Conservation (phyloP, 2,888 invertebrate species). For the Meloe dianella region DNA sequence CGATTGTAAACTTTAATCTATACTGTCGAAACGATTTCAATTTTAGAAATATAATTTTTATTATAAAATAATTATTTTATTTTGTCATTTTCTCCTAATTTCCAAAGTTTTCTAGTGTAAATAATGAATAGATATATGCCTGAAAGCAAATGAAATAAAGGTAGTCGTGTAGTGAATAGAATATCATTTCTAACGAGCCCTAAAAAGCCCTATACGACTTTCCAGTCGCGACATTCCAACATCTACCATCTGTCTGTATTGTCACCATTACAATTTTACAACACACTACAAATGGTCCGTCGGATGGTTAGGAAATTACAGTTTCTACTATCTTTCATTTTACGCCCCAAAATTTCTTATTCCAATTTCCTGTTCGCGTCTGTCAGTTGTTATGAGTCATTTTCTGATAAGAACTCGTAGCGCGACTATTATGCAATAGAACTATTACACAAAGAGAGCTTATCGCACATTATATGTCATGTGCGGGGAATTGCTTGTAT, state of each 20-base stretch:
- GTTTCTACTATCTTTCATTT: conserved; percentile 77
- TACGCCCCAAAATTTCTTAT: conserved; percentile 80
- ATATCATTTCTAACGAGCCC: conserved; percentile 47
- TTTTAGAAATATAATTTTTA: neutral
- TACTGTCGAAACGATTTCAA: neutral
- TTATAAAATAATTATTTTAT: too few relatives aligned
- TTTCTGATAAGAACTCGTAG: conserved; percentile 71
- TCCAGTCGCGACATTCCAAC: conserved; percentile 42
- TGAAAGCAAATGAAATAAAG: conserved; percentile 35
- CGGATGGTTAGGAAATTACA: conserved; percentile 70
- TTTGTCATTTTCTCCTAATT: too few relatives aligned
- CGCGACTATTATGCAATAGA: conserved; percentile 62
- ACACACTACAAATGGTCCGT: conserved; percentile 52
- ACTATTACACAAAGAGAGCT: conserved; percentile 61
- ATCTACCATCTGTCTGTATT: conserved; percentile 24
- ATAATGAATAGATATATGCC: neutral
- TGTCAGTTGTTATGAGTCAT: conserved; percentile 73
- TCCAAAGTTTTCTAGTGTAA: too few relatives aligned
- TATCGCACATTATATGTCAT: conserved; percentile 61
- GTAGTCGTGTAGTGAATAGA: conserved; percentile 52
- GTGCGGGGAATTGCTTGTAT: conserved; percentile 56
- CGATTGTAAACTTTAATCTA: conserved; percentile 8
- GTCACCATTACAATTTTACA: conserved; percentile 33
- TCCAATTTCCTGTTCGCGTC: conserved; percentile 70
- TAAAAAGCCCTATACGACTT: conserved; percentile 42